Percentiles rank a stretch among this genome's conserved stretches.
These are phyloP conservation scores for Myxocyprinus asiaticus DNA, from an alignment of 2,113 vertebrate genomes.

Conservation along the genomic window DNA sequence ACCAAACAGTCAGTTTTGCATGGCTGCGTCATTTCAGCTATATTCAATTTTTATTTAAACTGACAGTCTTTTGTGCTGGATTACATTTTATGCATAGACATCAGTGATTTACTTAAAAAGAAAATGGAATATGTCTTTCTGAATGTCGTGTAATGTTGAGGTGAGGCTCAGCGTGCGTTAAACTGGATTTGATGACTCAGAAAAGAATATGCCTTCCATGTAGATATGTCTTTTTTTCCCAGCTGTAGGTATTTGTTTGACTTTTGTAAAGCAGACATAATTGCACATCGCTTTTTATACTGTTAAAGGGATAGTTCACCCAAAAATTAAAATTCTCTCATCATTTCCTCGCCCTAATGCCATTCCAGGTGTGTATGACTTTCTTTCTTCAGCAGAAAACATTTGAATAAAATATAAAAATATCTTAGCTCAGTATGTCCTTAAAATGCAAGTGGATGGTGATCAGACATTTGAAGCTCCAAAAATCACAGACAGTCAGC, in stretches of 20 bases:
- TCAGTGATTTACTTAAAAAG: constrained; percentile 29
- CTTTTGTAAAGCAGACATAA: constrained; percentile 49
- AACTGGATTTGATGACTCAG: constrained; percentile 16
- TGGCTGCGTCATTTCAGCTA: constrained; percentile 55
- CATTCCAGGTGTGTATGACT: too few species aligned
- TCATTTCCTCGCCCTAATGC: too few species aligned
- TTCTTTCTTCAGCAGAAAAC: too few species aligned
- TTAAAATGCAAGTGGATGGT: too few species aligned
- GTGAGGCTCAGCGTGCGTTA: neutral
- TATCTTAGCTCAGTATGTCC: constrained; percentile 46
- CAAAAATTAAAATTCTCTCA: neutral
- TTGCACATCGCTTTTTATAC: constrained; percentile 69
- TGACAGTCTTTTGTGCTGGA: constrained; percentile 67
- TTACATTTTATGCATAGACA: constrained; percentile 55
- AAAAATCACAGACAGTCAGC: too few species aligned
- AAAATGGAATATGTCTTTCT: constrained; percentile 27
- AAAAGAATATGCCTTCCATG: constrained; percentile 44
- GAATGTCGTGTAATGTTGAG: constrained; percentile 5
- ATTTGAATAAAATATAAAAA: too few species aligned
- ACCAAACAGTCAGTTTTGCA: constrained; percentile 51
- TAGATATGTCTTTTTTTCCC: constrained; percentile 40
- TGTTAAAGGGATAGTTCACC: constrained; percentile 57
- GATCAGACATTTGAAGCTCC: too few species aligned
- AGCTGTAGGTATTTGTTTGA: constrained; percentile 54
- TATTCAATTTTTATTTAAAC: constrained; percentile 69